A percentile compares a stretch with the other conserved stretches of the same genome.
These are phyloP conservation scores for Camelus dromedarius DNA, from an alignment of 2,113 vertebrate genomes.

Conservation along the genomic window DNA sequence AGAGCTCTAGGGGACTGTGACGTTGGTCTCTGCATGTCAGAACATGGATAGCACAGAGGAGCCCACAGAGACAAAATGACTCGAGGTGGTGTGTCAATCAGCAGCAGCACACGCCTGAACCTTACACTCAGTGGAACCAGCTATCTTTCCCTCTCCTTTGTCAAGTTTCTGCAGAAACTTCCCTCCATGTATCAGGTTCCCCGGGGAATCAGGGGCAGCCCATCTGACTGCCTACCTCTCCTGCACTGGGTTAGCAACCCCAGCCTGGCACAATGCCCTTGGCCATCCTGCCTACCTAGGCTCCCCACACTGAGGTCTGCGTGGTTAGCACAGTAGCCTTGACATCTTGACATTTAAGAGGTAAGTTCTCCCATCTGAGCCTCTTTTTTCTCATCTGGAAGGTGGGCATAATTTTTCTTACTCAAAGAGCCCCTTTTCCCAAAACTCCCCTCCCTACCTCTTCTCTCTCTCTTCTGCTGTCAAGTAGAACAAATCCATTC, in stretches of 20 bases:
- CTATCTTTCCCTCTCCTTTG: too few species aligned
- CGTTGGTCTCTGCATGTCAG: not conserved
- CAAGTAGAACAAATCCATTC: not conserved
- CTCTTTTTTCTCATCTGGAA: not conserved
- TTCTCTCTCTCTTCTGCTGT: not conserved
- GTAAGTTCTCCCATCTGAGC: not conserved
- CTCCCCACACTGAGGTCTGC: not conserved
- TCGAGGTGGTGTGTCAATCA: not conserved
- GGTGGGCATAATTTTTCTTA: not conserved
- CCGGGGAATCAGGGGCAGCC: not conserved
- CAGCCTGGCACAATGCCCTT: too few species aligned
- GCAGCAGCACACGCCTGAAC: accelerated
- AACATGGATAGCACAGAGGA: not conserved
- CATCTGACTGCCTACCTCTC: not conserved
- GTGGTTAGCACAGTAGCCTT: not conserved
- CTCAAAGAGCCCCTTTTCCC: not conserved
- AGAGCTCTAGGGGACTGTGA: not conserved
- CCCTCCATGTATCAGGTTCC: not conserved
- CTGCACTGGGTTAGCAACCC: accelerated
- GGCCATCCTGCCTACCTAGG: not conserved
- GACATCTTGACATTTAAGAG: not conserved
- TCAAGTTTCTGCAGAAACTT: not conserved
- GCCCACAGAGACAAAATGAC: not conserved
- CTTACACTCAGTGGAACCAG: too few species aligned
- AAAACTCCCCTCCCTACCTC: not conserved